Base-by-base conservation (phyloP, 2,113 vertebrate genomes). In the Ciconia boyciana region DNA sequence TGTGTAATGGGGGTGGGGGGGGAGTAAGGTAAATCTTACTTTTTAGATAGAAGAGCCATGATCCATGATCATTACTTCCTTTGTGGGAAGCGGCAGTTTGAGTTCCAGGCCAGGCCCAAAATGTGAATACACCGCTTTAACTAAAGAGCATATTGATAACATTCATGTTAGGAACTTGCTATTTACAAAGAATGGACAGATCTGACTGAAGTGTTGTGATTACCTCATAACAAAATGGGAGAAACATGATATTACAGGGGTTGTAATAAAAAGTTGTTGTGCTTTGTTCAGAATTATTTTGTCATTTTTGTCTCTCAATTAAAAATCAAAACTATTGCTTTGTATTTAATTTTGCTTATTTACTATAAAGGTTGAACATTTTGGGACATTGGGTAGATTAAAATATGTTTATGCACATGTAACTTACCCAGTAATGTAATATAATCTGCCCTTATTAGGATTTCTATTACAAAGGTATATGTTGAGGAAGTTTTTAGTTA, bases 241-340 rank as follows among this genome's bases (percentile, higher is more conserved):
- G 19, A 65, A 60, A 36, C 0, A 0, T 22, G 17, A 16, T 29
- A 41, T 54, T 55, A 44, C 10, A 68, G 6, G 62, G 9, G 5
- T 18, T 52, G 28, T 32, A 72, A 48, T 16, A 48, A 20, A 57
- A 87, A 14, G 16, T 49, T 68, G 4, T 21, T 62, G 44, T 55
- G 28, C 28, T 85, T 75, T 62, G 8, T 39, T 74, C 32, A 55
- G 21, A 44, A 55, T 43, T 48, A 43, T 41, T 62, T 78, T 28
- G 46, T 39, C 1, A n/a, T 41, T 78, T 82, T 61, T 83, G 18
- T 32, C 78, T 65, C 51, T 61, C 29, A 91, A 4, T 78, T 88
- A n/a, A 64, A 82, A 82, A 64, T 9, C 6, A 68, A 54, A 75
- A 31, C 10, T 34, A 32, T 13, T 70, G 11, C 4, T 74, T 81